Conservation (phyloP, 2,888 invertebrate genomes). For the Amblyteles armatorius region DNA sequence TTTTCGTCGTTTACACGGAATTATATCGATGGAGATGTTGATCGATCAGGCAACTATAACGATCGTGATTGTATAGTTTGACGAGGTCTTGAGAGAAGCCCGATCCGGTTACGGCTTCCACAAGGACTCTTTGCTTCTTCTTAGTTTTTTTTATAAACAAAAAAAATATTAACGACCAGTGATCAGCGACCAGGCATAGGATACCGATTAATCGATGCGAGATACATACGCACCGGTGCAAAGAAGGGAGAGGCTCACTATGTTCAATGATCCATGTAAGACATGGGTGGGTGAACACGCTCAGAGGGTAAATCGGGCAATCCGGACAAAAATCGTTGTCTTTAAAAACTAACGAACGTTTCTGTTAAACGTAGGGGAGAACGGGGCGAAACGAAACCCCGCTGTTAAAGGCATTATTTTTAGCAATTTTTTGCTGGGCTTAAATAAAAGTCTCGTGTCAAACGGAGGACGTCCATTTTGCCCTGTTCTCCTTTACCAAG, state of each 20-base stretch:
- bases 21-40: slow-evolving; percentile 1
- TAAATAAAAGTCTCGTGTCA: neutral
- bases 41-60: neutral
- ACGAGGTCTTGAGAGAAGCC: slow-evolving; percentile 35
- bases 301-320: neutral
- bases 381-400: neutral
- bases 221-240: neutral
- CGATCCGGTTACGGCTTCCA: slow-evolving; percentile 35
- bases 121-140: slow-evolving; percentile 23
- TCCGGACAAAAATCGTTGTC: neutral
- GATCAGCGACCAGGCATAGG: slow-evolving; percentile 5
- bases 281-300: neutral
- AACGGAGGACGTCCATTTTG: neutral
- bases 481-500: neutral
- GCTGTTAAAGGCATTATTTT: neutral
- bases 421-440: neutral
- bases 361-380: neutral
- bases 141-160: neutral
- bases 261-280: neutral
- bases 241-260: neutral
- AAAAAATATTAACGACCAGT: slow-evolving; percentile 28
- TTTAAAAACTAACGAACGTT: neutral
- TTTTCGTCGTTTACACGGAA: slow-evolving; percentile 3
- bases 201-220: slow-evolving; percentile 20
- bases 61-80: slow-evolving; percentile 33